Base-by-base conservation (phyloP, 2,797 vertebrate genomes). In the Kryptolebias ocellatus region DNA sequence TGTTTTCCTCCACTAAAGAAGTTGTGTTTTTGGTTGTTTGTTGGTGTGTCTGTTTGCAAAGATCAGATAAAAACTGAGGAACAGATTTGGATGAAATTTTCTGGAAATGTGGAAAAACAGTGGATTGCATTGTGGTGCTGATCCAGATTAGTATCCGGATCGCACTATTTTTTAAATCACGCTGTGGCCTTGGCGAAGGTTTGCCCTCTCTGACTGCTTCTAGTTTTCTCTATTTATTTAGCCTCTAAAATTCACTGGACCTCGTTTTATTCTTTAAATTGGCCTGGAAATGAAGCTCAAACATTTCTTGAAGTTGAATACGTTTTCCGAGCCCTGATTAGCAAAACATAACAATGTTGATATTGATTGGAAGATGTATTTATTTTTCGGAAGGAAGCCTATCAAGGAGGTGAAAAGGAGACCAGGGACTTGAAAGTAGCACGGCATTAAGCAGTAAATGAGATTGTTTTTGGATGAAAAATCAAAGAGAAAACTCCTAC, bases 401-500 rank as follows among this genome's bases (percentile, higher is more conserved):
- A 20, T n/a, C 5, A 24, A 54, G 4, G 7, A 24, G 24, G 15
- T 45, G 7, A 60, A 67, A 24, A 2, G 20, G 16, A 39, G 11
- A 18, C 8, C 15, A 29, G 27, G 28, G 15, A 16, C 7, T 49
- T 37, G 37, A 51, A 55, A 76, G 70, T 20, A 60, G 9, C 10
- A 53, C 15, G 37, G 56, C 17, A 44, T 47, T 45, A 31, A 65
- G 31, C 57, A 59, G 16, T 31, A 53, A 77, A 55, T 31, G 56
- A 16, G 10, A 59, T 71, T 55, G 51, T 46, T 60, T 60, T 37
- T 62, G 51, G 67, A 70, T 70, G 53, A 74, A 74, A 76, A 78
- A 70, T 79, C 78, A 74, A 76, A 74, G 72, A 81, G 20, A 24
- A 24, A 24, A 80, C 83, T 80, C 44, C 73, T 58, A 83, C 74